These are phyloP conservation scores for Hyposoter dolosus DNA, from an alignment of 2,888 invertebrate genomes.

Conservation along the genomic window DNA sequence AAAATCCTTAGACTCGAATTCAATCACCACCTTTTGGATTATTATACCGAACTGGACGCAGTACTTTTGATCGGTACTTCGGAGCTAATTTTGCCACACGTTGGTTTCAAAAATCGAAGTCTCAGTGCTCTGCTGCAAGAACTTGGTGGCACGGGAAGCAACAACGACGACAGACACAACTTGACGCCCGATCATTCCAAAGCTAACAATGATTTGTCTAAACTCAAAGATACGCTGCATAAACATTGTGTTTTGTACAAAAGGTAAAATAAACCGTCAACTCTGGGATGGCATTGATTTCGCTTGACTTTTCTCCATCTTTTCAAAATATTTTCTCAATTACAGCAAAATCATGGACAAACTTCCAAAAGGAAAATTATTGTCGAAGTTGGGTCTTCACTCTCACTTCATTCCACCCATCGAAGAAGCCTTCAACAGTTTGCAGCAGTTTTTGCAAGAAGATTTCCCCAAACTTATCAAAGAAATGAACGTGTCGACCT, in stretches of 20 bases:
- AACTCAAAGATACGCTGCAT: slow-evolving; percentile 78
- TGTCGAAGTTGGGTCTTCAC: slow-evolving; percentile 79
- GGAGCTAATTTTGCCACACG: slow-evolving; percentile 81
- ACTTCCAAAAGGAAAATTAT: slow-evolving; percentile 79
- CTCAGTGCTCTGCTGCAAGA: slow-evolving; percentile 79
- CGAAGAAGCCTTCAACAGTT: slow-evolving; percentile 81
- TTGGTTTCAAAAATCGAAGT: slow-evolving; percentile 76
- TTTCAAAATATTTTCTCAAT: background rate
- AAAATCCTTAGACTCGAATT: slow-evolving; percentile 92
- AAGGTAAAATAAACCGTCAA: slow-evolving; percentile 73
- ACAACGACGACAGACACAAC: slow-evolving; percentile 78
- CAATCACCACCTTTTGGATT: slow-evolving; percentile 92
- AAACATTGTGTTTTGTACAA: slow-evolving; percentile 81
- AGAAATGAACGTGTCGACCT: slow-evolving; percentile 79
- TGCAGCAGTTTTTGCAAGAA: slow-evolving; percentile 83
- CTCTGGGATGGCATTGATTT: background rate
- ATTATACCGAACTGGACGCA: slow-evolving; percentile 96
- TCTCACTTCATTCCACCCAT: slow-evolving; percentile 82
- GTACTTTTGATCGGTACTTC: slow-evolving; percentile 91
- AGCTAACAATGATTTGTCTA: slow-evolving; percentile 78
- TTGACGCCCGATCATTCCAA: slow-evolving; percentile 81
- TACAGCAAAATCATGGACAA: slow-evolving; percentile 79
- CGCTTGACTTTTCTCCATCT: background rate
- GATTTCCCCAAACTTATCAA: slow-evolving; percentile 82
- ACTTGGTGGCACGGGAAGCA: slow-evolving; percentile 73